phyloP scores from a whole-genome alignment of 1,140 invertebrate species.

The Harpegnathos saltator region DNA sequence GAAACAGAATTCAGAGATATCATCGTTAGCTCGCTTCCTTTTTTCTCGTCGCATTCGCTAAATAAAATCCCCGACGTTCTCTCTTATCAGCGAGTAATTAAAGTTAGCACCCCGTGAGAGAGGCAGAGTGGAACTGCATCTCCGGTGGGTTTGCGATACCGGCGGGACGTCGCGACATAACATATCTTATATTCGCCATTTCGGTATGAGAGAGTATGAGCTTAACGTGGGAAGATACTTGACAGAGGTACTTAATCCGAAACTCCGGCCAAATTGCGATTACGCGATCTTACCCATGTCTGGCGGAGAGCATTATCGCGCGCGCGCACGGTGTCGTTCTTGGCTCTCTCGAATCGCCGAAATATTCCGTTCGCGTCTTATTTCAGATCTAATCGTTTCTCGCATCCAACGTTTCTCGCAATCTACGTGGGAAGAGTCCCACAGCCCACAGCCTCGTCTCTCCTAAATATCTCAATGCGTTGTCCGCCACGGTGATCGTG shows the following conservation, averaged over 20 bases:
- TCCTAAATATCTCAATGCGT: too few species aligned
- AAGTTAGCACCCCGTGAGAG: slow-evolving; percentile 50
- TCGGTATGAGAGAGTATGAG: slow-evolving; percentile 3
- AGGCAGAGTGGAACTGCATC: slow-evolving; percentile 29
- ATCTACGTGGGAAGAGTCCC: too few species aligned
- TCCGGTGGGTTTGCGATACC: slow-evolving; percentile 23
- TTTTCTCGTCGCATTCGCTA: slow-evolving; percentile 34
- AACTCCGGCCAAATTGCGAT: not conserved
- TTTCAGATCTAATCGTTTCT: too few species aligned
- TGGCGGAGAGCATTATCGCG: not conserved
- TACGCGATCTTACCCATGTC: not conserved
- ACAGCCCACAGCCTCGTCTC: too few species aligned
- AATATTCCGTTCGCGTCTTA: too few species aligned
- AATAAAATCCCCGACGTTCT: slow-evolving; percentile 47
- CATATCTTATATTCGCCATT: slow-evolving; percentile 18
- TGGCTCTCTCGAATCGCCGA: too few species aligned
- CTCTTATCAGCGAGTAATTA: slow-evolving; percentile 54
- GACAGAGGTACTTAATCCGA: slow-evolving; percentile 3
- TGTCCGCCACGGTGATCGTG: too few species aligned
- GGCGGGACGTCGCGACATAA: slow-evolving; percentile 18
- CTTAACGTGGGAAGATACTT: not conserved
- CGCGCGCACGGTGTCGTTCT: too few species aligned
- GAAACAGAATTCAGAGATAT: slow-evolving; percentile 7
- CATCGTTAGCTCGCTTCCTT: too few species aligned
- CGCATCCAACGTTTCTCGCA: too few species aligned